Base-by-base conservation (phyloP, 2,797 vertebrate species). In the Protonibea diacanthus region DNA sequence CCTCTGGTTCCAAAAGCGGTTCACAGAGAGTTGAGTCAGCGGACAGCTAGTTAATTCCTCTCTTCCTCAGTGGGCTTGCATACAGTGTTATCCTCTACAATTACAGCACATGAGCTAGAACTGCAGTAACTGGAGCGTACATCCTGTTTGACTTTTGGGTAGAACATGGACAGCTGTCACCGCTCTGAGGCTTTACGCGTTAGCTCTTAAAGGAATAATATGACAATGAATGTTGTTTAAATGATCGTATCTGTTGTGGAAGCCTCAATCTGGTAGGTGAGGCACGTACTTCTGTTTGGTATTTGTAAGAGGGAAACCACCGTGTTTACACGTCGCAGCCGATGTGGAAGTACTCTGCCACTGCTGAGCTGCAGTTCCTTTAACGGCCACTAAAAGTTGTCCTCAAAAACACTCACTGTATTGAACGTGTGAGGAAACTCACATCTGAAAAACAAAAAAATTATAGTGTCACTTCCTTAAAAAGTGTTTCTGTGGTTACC, bases 21-120 rank as follows among this genome's bases (percentile, higher is more conserved):
- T 94, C 91, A 92, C 67, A 1, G 52, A 89, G 89, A 93, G 92
- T 93, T 93, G 86, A 94, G 80, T 83, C 80, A 88, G 86, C 81
- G 81, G 84, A 78, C 83, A 49, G 77, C 65, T 56, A 75, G 76
- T 74, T 84, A 83, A 90, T 71, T 81, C 74, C 68, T 65, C 56
- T 78, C 80, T 78, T 84, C 83, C 89, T 88, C 64, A 77, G 83
- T 23, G 81, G 84, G 60, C 82, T 58, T 14, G 69, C 68, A 76
- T 51, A 44, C 63, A 40, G 45, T 42, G 25, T 82, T 51, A 70
- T 75, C 75, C 64, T 84, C 79, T 66, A 12, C 53, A 78, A 38
- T 64, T 71, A 82, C 86, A 85, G 71, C 5, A 8, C 57, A 62
- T 12, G 40, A 66, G 64, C 56, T 48, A 47, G 25, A 64, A n/a